Evolutionary conservation across 2,113 vertebrate genomes (phyloP), one percentile per base, ranked within the genome.

Genomic region (Ophiodon elongatus): DNA sequence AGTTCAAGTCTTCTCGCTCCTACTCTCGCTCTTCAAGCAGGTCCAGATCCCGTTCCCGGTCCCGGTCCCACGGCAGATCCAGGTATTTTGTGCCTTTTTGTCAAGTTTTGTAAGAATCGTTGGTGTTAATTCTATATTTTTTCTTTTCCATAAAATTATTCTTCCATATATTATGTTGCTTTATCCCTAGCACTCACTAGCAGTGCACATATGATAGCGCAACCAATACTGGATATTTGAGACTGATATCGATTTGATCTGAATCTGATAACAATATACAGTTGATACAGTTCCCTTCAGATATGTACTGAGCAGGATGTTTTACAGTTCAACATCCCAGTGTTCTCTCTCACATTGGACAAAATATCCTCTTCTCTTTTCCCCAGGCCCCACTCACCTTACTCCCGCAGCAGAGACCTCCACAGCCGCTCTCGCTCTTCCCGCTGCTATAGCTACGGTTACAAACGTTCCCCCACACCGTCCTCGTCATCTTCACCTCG

Each of bases 31-130:
- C 85, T 91, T 97, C 92, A 37, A 98, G 97, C n/a, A 97, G 97
- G 8, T 99, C 98, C 6, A 97, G 97, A 11, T 99, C 98, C 19
- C 94, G 97, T 73, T 97, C 97, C 29, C 95, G 97, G 73, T 99
- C 97, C 64, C 95, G 97, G 4, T 96, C 97, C 27, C 95, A 96
- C 13, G 96, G 96, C 68, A 97, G 97, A 8, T 98, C 98, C 0
- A 95, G 97, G 71, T 98, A 86, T 64, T 75, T 37, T 52, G 29
- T 80, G 23, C 17, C 8, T 10, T 23, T 54, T 31, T 70, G 52
- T 47, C 8, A 25, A 56, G 23, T 72, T 45, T 79, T 80, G 8
- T 25, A 3, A 56, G n/a, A 27, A 27, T 70, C 19, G 0, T 57
- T 72, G 31, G 10, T 35, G 15, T n/a, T 41, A 10, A 4, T 59